Percentiles rank a stretch among this genome's conserved stretches.
These are phyloP conservation scores for Tethea ocularis DNA, from an alignment of 2,888 invertebrate species.

Conservation along the genomic window DNA sequence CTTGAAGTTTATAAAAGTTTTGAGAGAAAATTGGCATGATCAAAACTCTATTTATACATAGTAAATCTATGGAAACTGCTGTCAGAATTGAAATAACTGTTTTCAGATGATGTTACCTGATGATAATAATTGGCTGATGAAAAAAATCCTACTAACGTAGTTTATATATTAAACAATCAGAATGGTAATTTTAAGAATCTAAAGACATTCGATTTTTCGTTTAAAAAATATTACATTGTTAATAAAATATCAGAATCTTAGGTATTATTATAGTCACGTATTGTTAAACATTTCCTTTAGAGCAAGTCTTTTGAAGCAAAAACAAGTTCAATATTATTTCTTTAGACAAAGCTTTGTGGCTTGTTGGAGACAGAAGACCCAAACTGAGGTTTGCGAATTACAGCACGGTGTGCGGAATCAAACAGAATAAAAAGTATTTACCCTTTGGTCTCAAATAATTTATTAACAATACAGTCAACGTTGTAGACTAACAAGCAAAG, in stretches of 20 bases:
- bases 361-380: conserved; percentile 1
- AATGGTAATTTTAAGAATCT: too few species aligned
- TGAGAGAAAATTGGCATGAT: too few species aligned
- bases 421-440: background rate
- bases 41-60: too few species aligned
- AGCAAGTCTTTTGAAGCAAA: conserved; percentile 1
- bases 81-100: too few species aligned
- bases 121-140: too few species aligned
- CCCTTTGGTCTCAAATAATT: background rate
- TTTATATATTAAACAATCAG: too few species aligned
- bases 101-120: too few species aligned
- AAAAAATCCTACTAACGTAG: too few species aligned
- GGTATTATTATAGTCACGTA: background rate
- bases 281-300: background rate
- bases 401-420: background rate
- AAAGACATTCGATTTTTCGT: background rate
- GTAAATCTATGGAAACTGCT: too few species aligned
- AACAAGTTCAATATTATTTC: conserved; percentile 25
- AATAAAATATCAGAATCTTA: background rate
- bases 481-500: too few species aligned
- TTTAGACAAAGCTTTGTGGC: conserved; percentile 22
- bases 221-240: background rate
- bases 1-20: too few species aligned
- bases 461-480: background rate
- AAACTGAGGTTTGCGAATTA: background rate